Conservation (phyloP, 2,113 vertebrate genomes). For the Limnothrissa miodon region DNA sequence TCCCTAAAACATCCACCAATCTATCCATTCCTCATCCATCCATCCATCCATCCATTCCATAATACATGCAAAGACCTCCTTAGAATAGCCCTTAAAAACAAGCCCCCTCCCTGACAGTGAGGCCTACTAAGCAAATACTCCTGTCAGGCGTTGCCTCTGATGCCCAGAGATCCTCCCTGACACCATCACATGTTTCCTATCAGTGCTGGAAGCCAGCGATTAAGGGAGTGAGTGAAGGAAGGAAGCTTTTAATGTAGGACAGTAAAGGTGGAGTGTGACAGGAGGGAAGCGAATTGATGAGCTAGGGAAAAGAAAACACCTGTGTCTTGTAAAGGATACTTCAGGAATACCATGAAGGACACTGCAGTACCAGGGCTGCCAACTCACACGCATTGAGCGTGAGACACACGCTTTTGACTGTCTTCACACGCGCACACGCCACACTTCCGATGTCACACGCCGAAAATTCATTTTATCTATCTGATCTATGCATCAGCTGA, state of each 20-base stretch:
- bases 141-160: background rate
- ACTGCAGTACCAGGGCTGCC: background rate
- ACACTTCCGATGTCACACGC: too few relatives aligned
- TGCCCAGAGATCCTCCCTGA: background rate
- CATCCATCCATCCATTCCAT: background rate
- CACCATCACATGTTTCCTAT: constrained; percentile 36
- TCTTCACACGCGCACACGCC: too few relatives aligned
- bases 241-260: constrained; percentile 54
- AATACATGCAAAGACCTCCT: background rate
- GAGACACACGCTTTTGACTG: too few relatives aligned
- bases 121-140: too few relatives aligned
- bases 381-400: too few relatives aligned
- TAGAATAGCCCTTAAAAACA: background rate
- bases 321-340: constrained; percentile 2
- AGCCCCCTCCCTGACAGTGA: too few relatives aligned
- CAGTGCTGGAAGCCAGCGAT: constrained; percentile 35
- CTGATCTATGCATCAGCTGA: too few relatives aligned
- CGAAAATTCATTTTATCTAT: too few relatives aligned
- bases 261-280: constrained; percentile 29
- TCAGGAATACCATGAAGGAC: background rate
- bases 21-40: background rate
- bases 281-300: background rate
- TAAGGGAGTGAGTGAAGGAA: constrained; percentile 34
- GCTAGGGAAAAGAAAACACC: background rate
- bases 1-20: too few relatives aligned